Conservation (phyloP, 2,888 invertebrate genomes). For the Cataglyphis cursor region DNA sequence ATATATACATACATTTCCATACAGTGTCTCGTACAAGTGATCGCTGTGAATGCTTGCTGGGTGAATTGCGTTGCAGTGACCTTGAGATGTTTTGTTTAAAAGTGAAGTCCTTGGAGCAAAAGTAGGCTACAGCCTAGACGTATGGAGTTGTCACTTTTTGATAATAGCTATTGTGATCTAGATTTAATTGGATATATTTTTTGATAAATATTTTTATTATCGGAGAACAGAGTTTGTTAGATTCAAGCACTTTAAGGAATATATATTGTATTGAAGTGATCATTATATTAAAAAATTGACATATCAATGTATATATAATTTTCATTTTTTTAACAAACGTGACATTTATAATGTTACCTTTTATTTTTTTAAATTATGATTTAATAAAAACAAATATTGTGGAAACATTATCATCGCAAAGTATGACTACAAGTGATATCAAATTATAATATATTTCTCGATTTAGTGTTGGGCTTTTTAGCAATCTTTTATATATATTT, state of each 20-base stretch:
- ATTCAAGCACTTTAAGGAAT: neutral
- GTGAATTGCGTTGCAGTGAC: slow-evolving; percentile 13
- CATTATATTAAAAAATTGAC: neutral
- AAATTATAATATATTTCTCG: neutral
- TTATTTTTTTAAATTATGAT: slow-evolving; percentile 12
- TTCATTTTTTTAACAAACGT: neutral
- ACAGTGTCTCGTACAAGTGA: slow-evolving; percentile 16
- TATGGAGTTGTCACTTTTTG: neutral
- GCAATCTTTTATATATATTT: neutral
- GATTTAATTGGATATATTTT: neutral
- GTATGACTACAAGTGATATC: neutral
- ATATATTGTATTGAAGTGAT: neutral
- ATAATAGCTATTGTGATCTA: neutral
- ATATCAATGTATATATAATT: neutral
- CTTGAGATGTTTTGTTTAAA: slow-evolving; percentile 13
- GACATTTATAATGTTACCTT: neutral
- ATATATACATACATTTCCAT: neutral
- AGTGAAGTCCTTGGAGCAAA: neutral
- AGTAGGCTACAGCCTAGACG: neutral
- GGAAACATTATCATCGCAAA: neutral
- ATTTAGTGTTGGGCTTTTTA: neutral
- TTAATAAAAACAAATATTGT: neutral
- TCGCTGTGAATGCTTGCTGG: neutral
- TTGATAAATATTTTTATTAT: neutral
- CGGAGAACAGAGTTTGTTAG: neutral